Evolutionary conservation across 2,888 invertebrate genomes (phyloP).

Genomic region (Pollenia labialis): DNA sequence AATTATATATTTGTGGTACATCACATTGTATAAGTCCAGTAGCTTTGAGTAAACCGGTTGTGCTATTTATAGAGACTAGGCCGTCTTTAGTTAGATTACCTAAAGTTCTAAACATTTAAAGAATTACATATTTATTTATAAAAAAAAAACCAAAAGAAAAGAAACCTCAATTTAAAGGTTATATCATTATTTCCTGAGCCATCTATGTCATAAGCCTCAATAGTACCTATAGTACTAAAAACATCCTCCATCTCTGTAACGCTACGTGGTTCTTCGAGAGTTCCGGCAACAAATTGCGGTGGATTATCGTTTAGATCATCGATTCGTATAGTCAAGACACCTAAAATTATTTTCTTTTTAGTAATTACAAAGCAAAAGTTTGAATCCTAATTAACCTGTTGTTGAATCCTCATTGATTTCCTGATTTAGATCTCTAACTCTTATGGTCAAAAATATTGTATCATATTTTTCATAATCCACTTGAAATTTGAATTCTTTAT

Average conservation of each 20-base stretch:
- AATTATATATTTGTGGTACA: constrained; percentile 83
- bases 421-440: constrained; percentile 85
- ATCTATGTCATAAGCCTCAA: constrained; percentile 87
- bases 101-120: constrained; percentile 61
- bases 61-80: constrained; percentile 85
- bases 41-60: constrained; percentile 86
- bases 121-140: constrained; percentile 77
- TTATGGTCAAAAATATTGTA: constrained; percentile 85
- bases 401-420: constrained; percentile 84
- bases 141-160: no score
- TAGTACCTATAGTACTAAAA: constrained; percentile 85
- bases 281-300: constrained; percentile 85
- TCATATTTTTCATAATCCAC: constrained; percentile 87
- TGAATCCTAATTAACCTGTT: constrained; percentile 83
- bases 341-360: constrained; percentile 79
- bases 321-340: constrained; percentile 86
- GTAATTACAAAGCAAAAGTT: no score
- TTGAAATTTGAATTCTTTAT: constrained; percentile 76
- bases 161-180: constrained; percentile 85
- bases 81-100: constrained; percentile 81
- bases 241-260: constrained; percentile 86
- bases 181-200: constrained; percentile 86
- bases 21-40: constrained; percentile 86
- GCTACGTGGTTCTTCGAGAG: constrained; percentile 82
- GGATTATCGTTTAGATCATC: constrained; percentile 87